Evolutionary conservation across 2,888 invertebrate species (phyloP).

Genomic region (Hetaerina titia): DNA sequence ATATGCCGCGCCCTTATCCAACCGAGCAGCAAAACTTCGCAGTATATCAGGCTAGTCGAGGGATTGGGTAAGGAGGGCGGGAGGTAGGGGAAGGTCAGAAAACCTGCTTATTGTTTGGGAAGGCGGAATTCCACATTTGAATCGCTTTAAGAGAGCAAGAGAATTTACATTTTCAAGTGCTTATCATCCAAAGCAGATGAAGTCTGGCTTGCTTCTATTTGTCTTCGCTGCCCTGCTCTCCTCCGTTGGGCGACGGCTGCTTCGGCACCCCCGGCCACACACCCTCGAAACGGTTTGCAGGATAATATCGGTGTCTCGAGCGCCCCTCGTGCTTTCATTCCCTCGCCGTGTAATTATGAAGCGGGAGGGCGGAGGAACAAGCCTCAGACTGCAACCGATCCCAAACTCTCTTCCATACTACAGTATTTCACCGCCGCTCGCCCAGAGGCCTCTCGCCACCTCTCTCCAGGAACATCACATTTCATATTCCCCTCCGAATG

Average conservation of each 20-base stretch:
- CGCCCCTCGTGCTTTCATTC: neutral
- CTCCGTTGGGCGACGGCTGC: neutral
- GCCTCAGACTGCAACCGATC: neutral
- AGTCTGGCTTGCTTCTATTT: neutral
- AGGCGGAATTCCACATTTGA: neutral
- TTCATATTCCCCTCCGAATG: neutral
- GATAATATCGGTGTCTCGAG: conserved; percentile 38
- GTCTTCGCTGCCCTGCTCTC: neutral
- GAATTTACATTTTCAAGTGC: neutral
- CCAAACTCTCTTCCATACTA: neutral
- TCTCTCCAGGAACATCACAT: neutral
- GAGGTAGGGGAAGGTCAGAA: too few species aligned
- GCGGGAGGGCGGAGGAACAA: neutral
- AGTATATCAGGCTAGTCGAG: too few species aligned
- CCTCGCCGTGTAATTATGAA: neutral
- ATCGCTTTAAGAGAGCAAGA: neutral
- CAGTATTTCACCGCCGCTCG: neutral
- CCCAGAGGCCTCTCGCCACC: neutral
- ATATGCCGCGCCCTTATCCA: too few species aligned
- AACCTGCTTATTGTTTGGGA: neutral
- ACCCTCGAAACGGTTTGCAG: neutral
- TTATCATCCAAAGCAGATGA: neutral
- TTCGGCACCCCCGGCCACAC: too few species aligned
- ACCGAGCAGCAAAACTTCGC: too few species aligned
- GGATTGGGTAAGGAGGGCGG: too few species aligned